phyloP scores from a whole-genome alignment of 2,888 invertebrate genomes.

The Campopleginae sp. region DNA sequence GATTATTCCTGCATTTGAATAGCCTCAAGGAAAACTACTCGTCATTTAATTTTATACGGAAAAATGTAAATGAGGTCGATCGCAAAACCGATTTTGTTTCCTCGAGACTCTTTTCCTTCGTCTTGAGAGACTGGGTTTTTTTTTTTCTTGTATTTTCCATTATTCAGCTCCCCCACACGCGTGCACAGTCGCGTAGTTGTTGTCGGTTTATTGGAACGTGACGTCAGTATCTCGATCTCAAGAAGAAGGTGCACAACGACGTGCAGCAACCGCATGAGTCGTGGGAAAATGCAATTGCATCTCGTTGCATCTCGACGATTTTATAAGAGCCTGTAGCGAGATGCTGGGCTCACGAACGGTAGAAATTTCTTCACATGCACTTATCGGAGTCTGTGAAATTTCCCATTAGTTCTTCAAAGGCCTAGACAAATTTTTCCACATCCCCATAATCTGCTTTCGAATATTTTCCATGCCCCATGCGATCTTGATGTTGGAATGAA shows the following conservation, averaged over 20 bases:
- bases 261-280: conserved; percentile 61
- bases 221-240: conserved; percentile 40
- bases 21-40: background rate
- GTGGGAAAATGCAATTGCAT: conserved; percentile 77
- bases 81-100: conserved; percentile 64
- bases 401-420: background rate
- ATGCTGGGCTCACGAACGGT: conserved; percentile 62
- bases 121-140: conserved; percentile 19
- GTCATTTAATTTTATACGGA: background rate
- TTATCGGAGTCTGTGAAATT: background rate
- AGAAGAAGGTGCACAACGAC: conserved; percentile 55
- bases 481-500: background rate
- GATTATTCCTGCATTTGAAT: background rate
- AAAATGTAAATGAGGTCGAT: conserved; percentile 30
- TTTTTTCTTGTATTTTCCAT: conserved; percentile 66
- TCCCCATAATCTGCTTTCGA: background rate
- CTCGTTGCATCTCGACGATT: conserved; percentile 76
- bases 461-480: background rate
- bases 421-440: background rate
- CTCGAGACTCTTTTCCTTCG: conserved; percentile 27
- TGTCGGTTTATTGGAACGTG: conserved; percentile 21
- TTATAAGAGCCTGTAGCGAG: conserved; percentile 71
- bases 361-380: conserved; percentile 10
- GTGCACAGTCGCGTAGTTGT: conserved; percentile 16
- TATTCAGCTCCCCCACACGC: conserved; percentile 37